Evolutionary conservation across 2,888 invertebrate species (phyloP).

Genomic region (Malacosoma neustria): DNA sequence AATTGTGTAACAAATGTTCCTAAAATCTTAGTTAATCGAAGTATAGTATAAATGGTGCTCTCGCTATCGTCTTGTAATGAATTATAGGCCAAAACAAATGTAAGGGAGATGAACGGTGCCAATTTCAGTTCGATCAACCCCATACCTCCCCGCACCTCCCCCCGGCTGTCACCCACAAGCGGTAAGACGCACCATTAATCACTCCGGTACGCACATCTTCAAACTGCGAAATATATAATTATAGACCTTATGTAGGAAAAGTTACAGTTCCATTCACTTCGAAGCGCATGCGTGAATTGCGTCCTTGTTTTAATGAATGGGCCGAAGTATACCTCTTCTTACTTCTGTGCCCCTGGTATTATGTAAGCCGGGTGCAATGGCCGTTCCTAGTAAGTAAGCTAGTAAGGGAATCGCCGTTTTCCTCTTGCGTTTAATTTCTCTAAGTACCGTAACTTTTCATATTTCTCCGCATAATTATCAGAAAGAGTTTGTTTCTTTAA

Average conservation of each 20-base stretch:
- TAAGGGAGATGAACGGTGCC: constrained; percentile 53
- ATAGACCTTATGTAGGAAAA: constrained; percentile 30
- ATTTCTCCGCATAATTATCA: constrained; percentile 24
- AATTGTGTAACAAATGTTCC: too few species aligned
- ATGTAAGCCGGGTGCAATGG: constrained; percentile 70
- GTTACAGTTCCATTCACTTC: constrained; percentile 37
- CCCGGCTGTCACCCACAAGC: constrained; percentile 34
- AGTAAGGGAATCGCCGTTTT: constrained; percentile 41
- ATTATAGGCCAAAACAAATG: constrained; percentile 45
- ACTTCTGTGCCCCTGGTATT: constrained; percentile 66
- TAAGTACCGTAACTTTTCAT: constrained; percentile 35
- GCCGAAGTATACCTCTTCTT: constrained; percentile 48
- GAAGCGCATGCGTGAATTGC: constrained; percentile 23
- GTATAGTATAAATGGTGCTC: constrained; percentile 20
- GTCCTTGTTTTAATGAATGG: constrained; percentile 20
- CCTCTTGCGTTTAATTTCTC: constrained; percentile 36
- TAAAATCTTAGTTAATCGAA: constrained; percentile 4
- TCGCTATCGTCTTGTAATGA: constrained; percentile 31
- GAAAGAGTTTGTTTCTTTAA: constrained; percentile 15
- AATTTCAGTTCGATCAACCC: constrained; percentile 67
- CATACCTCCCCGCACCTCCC: constrained; percentile 21
- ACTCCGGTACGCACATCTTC: constrained; percentile 43
- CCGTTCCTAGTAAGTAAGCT: constrained; percentile 60
- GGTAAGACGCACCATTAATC: constrained; percentile 58
- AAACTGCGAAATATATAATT: constrained; percentile 27